Base-by-base conservation (phyloP, 2,888 invertebrate genomes). In the Dasysyrphus tricinctus region DNA sequence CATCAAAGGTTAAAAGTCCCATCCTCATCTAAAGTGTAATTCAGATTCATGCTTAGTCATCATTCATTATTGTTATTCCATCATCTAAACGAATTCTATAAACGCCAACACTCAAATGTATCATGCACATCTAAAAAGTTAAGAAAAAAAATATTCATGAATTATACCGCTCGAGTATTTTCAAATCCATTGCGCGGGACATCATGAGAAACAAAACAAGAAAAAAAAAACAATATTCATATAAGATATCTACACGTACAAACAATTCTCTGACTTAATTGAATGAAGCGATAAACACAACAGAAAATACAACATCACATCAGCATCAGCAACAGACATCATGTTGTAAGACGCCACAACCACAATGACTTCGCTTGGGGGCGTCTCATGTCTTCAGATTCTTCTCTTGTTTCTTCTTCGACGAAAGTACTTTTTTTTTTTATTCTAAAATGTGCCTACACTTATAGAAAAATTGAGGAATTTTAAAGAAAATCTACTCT, bases 351-450 rank as follows among this genome's bases (percentile, higher is more conserved):
- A 86, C 86, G 82, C 86, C 82, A 86, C 78, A 86, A 72, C 82
- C 82, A 82, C 82, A 86, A 79, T 86, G 86, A 82, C 86, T 86
- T 86, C 78, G 86, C 86, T 86, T 82, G 86, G 85, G 75, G 86
- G 86, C 86, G 86, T 86, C 82, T 72, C 79, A 61, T 39, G 78
- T 86, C 86, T 86, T 82, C 86, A 39, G 24, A 61, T 61, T 61
- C 19, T 42, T 61, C 32, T 16, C 42, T 44, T n/a, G 24, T n/a
- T 74, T 74, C 6, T 51, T 12, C 19, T 24, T 9, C 16, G 1
- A 32, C n/a, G 57, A 77, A 54, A 56, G 34, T 78, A 81, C 81
- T 81, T 32, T 70, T 61, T n/a, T 8, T 61, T n/a, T 24, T 2
- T 2, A 24, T 3, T 24, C 6, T 34, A 78, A 81, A 63, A 63